A percentile compares a stretch with the other conserved stretches of the same genome.
phyloP scores from a whole-genome alignment of 2,888 invertebrate species.

The Cephus pygmeus region DNA sequence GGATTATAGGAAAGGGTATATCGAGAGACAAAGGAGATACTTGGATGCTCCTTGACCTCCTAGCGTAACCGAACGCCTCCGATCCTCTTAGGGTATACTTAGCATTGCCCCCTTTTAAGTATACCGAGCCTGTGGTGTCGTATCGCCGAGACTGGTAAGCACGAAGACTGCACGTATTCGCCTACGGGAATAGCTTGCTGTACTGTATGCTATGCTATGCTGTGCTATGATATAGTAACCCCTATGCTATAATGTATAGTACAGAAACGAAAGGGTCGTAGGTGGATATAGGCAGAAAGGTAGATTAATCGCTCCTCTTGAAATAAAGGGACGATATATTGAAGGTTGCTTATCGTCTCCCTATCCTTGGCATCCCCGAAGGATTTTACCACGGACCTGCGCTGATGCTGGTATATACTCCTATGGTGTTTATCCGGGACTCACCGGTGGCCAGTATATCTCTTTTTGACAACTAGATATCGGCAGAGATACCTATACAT shows the following conservation, averaged over 20 bases:
- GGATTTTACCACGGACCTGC: conserved; percentile 26
- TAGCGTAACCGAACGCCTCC: background rate
- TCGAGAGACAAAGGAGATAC: background rate
- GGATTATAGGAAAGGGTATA: background rate
- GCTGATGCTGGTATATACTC: background rate
- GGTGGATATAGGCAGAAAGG: background rate
- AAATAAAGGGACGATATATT: conserved; percentile 35
- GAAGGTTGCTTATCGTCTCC: conserved; percentile 46
- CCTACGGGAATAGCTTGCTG: background rate
- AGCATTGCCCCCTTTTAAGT: background rate
- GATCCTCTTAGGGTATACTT: background rate
- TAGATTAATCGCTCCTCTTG: background rate
- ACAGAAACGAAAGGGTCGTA: background rate
- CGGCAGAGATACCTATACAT: conserved; percentile 17
- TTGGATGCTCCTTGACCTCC: background rate
- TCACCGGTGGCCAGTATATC: conserved; percentile 40
- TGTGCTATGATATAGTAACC: no score
- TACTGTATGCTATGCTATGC: background rate
- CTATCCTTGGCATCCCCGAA: conserved; percentile 19
- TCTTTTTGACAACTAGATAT: conserved; percentile 54
- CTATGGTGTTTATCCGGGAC: background rate
- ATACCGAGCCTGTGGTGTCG: background rate
- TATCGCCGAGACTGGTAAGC: background rate
- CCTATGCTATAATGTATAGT: no score
- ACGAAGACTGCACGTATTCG: background rate